These are phyloP conservation scores for Syngnathus floridae DNA, from an alignment of 2,113 vertebrate genomes.

Conservation along the genomic window DNA sequence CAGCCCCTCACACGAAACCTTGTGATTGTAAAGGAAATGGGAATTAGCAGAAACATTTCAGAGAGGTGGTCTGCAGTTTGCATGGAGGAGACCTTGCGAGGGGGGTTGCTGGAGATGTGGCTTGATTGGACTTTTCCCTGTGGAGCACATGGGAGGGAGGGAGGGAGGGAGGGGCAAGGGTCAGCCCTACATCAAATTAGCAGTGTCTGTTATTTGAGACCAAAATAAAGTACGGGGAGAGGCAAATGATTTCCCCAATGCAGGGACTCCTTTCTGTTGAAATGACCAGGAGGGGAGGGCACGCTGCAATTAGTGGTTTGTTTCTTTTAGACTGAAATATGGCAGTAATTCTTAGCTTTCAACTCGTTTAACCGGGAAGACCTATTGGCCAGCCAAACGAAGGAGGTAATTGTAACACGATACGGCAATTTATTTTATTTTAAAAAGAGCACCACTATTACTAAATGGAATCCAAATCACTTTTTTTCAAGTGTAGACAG, in stretches of 20 bases:
- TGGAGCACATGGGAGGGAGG: slow-evolving; percentile 31
- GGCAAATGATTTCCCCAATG: slow-evolving; percentile 76
- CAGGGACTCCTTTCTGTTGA: slow-evolving; percentile 69
- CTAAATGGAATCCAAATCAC: no score
- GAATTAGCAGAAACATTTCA: slow-evolving; percentile 89
- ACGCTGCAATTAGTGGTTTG: slow-evolving; percentile 77
- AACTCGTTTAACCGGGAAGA: slow-evolving; percentile 71
- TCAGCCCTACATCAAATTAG: slow-evolving; percentile 84
- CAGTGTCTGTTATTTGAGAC: slow-evolving; percentile 87
- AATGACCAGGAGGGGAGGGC: slow-evolving; percentile 74
- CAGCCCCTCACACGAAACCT: slow-evolving; percentile 81
- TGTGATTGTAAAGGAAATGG: slow-evolving; percentile 93
- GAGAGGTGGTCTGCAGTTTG: slow-evolving; percentile 70
- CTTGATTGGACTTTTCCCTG: slow-evolving; percentile 82
- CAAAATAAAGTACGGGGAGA: slow-evolving; percentile 84
- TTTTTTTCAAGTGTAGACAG: no score
- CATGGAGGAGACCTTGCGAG: slow-evolving; percentile 55
- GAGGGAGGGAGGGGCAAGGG: slow-evolving; percentile 62
- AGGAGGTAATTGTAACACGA: slow-evolving; percentile 76
- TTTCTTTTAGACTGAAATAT: slow-evolving; percentile 80
- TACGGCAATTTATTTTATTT: slow-evolving; percentile 64
- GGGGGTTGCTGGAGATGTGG: slow-evolving; percentile 56
- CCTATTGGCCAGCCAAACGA: slow-evolving; percentile 66
- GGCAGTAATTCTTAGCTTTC: slow-evolving; percentile 78
- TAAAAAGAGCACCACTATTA: no score